Conservation (phyloP, 1,140 invertebrate genomes). For the Meloidogyne hapla region DNA sequence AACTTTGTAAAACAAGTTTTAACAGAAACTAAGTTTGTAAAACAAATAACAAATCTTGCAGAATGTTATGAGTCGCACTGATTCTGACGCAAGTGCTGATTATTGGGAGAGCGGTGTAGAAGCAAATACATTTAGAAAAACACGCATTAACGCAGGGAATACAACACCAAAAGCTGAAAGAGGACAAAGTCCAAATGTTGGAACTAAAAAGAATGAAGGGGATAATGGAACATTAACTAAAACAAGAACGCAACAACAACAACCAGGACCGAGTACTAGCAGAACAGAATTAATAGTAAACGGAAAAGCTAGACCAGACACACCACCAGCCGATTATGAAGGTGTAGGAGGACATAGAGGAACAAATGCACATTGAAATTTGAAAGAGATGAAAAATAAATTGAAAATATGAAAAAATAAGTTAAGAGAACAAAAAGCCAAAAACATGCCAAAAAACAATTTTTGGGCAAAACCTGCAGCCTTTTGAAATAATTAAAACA, state of each 20-base stretch:
- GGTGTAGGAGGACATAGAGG: slow-evolving; percentile 17
- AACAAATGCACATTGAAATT: neutral
- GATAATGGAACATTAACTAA: neutral
- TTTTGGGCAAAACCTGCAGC: neutral
- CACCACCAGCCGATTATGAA: slow-evolving; percentile 59
- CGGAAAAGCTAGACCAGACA: slow-evolving; percentile 46
- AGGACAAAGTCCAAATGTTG: neutral
- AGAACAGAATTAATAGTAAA: slow-evolving; percentile 21
- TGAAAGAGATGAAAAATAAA: neutral
- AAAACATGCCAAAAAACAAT: slow-evolving; percentile 4
- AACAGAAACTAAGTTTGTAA: neutral
- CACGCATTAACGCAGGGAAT: neutral
- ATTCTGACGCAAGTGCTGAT: neutral
- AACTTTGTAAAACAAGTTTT: slow-evolving; percentile 6
- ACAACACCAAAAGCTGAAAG: neutral
- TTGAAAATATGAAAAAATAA: neutral
- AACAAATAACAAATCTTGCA: neutral
- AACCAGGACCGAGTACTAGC: slow-evolving; percentile 8
- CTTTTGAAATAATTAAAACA: no score
- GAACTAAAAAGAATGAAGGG: slow-evolving; percentile 34
- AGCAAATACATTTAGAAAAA: neutral
- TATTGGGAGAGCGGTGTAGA: neutral
- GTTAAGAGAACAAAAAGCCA: neutral
- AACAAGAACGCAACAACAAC: slow-evolving; percentile 6
- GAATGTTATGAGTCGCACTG: neutral